Evolutionary conservation across 2,113 vertebrate species (phyloP).

Genomic region (Pluvianellus socialis): DNA sequence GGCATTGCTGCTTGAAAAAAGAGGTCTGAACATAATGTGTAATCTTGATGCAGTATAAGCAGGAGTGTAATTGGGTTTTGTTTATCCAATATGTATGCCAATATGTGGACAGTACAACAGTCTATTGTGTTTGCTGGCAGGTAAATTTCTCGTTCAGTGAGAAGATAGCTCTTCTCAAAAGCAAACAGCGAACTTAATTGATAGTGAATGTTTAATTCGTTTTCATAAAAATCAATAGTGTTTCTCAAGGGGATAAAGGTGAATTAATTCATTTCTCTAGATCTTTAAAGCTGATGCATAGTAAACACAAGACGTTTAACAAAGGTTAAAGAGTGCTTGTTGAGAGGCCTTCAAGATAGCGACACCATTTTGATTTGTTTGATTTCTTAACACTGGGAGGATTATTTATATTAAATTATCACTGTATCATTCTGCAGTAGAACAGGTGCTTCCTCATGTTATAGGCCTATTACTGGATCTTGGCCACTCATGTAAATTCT

Average conservation of each 20-base stretch:
- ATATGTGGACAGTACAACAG: slow-evolving; percentile 7
- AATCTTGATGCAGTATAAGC: slow-evolving; percentile 48
- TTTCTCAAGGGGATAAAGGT: slow-evolving; percentile 60
- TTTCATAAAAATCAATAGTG: slow-evolving; percentile 69
- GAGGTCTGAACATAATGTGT: background rate
- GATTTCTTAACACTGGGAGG: background rate
- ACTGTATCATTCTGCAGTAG: background rate
- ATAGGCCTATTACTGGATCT: background rate
- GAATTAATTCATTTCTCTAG: slow-evolving; percentile 67
- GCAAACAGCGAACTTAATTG: slow-evolving; percentile 55
- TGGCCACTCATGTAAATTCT: background rate
- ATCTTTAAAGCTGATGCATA: slow-evolving; percentile 56
- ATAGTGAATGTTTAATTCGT: slow-evolving; percentile 64
- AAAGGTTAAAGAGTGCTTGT: slow-evolving; percentile 59
- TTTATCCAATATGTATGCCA: slow-evolving; percentile 49
- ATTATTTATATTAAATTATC: slow-evolving; percentile 20
- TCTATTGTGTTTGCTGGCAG: slow-evolving; percentile 36
- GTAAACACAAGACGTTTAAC: background rate
- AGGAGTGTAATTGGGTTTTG: slow-evolving; percentile 59
- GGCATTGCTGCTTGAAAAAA: slow-evolving; percentile 31
- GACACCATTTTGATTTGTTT: slow-evolving; percentile 38
- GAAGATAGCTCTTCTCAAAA: slow-evolving; percentile 8
- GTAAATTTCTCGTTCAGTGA: slow-evolving; percentile 52
- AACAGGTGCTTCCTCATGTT: background rate
- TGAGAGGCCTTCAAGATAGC: slow-evolving; percentile 29